phyloP scores from a whole-genome alignment of 2,113 vertebrate genomes.

The Callipepla californica region DNA sequence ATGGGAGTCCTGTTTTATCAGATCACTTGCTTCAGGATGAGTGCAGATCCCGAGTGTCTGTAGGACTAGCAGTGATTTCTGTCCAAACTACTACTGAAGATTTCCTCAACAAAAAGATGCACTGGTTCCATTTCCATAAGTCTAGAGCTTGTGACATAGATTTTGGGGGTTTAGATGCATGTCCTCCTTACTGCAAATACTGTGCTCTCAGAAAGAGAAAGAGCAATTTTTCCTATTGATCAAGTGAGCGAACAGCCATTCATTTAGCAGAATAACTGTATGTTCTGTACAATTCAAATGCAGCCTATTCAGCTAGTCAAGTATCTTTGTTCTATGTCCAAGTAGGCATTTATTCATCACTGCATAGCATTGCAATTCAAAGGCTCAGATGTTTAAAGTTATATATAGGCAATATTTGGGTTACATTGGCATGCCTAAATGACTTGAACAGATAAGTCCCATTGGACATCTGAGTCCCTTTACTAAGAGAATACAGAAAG shows the following conservation, averaged over 20 bases:
- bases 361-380: constrained; percentile 34
- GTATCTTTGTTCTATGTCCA: constrained; percentile 69
- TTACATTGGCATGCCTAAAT: neutral
- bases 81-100: constrained; percentile 8
- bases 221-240: constrained; percentile 68
- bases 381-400: constrained; percentile 69
- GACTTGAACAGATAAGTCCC: constrained; percentile 1
- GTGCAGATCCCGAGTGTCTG: neutral
- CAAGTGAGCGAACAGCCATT: constrained; percentile 45
- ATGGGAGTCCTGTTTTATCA: constrained; percentile 40
- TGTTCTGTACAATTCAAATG: constrained; percentile 62
- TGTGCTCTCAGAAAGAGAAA: constrained; percentile 43
- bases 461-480: neutral
- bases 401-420: constrained; percentile 46
- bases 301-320: constrained; percentile 64
- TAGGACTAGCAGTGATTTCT: neutral
- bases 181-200: constrained; percentile 61
- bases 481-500: neutral
- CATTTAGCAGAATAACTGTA: constrained; percentile 56
- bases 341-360: constrained; percentile 64
- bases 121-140: constrained; percentile 32
- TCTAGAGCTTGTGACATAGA: constrained; percentile 26
- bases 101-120: neutral
- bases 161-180: constrained; percentile 23
- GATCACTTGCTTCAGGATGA: neutral